These are phyloP conservation scores for Brachionus plicatilis DNA, from an alignment of 1,140 invertebrate genomes.

Conservation along the genomic window DNA sequence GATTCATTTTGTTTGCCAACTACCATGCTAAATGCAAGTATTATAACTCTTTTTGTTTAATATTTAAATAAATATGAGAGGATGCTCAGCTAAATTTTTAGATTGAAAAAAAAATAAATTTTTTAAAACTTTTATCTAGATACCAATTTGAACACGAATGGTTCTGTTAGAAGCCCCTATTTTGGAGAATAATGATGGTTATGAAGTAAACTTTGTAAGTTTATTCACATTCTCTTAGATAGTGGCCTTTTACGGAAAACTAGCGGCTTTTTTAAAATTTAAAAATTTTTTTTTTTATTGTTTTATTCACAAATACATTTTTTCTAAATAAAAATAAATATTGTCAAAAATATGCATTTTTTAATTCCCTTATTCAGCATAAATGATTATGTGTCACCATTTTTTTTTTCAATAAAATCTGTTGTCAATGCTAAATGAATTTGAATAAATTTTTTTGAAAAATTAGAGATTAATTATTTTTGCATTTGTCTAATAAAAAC, in stretches of 20 bases:
- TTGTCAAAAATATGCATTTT: not conserved
- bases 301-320: not conserved
- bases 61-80: slow-evolving; percentile 33
- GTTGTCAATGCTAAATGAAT: too few relatives aligned
- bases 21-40: not conserved
- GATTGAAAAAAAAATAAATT: not conserved
- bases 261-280: not conserved
- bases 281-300: not conserved
- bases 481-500: too few relatives aligned
- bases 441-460: too few relatives aligned
- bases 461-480: too few relatives aligned
- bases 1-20: not conserved
- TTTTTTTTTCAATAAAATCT: too few relatives aligned
- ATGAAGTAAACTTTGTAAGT: not conserved
- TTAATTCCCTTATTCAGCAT: too few relatives aligned
- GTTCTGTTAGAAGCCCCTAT: slow-evolving; percentile 35
- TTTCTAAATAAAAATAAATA: not conserved
- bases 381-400: too few relatives aligned
- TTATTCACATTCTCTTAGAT: slow-evolving; percentile 41
- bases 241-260: slow-evolving; percentile 38
- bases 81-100: not conserved
- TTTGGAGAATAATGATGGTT: slow-evolving; percentile 39
- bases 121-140: not conserved
- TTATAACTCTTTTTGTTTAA: not conserved
- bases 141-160: not conserved